These are phyloP conservation scores for Scaptomyza reducta DNA, from an alignment of 2,888 invertebrate species.

Conservation along the genomic window DNA sequence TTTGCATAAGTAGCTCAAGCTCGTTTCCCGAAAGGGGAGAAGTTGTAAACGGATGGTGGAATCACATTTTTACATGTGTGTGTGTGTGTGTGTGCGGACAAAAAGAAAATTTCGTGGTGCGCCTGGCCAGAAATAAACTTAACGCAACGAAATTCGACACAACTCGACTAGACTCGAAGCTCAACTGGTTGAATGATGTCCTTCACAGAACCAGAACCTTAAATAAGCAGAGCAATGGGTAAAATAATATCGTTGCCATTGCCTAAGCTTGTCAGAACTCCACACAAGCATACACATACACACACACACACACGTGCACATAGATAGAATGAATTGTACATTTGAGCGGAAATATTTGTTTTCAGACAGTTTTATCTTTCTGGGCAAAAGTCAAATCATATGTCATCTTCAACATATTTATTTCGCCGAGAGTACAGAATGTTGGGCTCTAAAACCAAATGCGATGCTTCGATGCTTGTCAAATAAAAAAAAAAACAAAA, in stretches of 20 bases:
- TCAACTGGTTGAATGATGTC: constrained; percentile 79
- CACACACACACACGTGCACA: background rate
- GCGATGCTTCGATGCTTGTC: background rate
- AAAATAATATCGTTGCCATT: constrained; percentile 38
- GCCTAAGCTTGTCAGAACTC: constrained; percentile 10
- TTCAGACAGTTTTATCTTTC: constrained; percentile 74
- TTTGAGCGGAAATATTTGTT: constrained; percentile 73
- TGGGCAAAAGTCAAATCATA: constrained; percentile 72
- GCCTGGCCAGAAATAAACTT: constrained; percentile 19
- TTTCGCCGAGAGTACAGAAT: constrained; percentile 52
- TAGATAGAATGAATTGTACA: constrained; percentile 16
- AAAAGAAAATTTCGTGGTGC: constrained; percentile 46
- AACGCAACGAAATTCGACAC: background rate
- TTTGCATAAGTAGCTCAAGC: constrained; percentile 73
- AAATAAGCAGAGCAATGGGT: constrained; percentile 60
- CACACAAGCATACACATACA: constrained; percentile 8
- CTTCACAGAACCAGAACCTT: constrained; percentile 71
- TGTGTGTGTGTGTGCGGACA: constrained; percentile 59
- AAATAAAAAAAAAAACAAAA: background rate
- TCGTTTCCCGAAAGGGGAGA: constrained; percentile 1
- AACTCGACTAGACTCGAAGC: constrained; percentile 18
- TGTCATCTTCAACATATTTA: constrained; percentile 77
- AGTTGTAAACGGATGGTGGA: constrained; percentile 3
- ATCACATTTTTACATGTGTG: constrained; percentile 48
- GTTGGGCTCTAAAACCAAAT: background rate